Evolutionary conservation across 2,888 invertebrate species (phyloP).

Genomic region (Tetheella fluctuosa): DNA sequence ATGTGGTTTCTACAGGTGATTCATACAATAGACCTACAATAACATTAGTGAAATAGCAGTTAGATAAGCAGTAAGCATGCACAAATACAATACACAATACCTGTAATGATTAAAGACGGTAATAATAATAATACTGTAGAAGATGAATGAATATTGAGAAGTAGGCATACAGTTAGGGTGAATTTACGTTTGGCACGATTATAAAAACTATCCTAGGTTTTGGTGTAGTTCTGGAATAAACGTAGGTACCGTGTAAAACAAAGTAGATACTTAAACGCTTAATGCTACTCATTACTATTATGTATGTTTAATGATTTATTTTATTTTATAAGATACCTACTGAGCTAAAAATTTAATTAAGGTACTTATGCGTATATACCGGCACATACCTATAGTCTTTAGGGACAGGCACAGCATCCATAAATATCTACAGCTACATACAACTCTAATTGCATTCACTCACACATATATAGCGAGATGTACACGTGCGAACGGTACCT

Average conservation of each 20-base stretch:
- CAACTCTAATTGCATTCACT: conserved; percentile 38
- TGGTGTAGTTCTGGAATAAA: too few relatives aligned
- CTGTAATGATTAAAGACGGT: neutral
- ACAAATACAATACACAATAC: neutral
- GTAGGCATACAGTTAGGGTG: neutral
- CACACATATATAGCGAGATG: conserved; percentile 31
- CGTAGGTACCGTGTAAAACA: too few relatives aligned
- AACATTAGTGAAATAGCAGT: neutral
- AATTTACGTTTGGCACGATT: neutral
- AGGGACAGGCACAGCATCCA: neutral
- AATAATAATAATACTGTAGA: neutral
- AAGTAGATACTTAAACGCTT: too few relatives aligned
- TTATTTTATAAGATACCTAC: too few relatives aligned
- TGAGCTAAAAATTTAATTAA: too few relatives aligned
- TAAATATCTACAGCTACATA: conserved; percentile 19
- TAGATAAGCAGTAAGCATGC: neutral
- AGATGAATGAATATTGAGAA: neutral
- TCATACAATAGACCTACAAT: neutral
- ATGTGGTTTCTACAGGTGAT: neutral
- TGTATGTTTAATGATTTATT: too few relatives aligned
- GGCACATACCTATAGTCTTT: neutral
- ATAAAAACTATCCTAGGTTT: too few relatives aligned
- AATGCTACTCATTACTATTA: too few relatives aligned
- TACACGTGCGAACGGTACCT: conserved; percentile 45
- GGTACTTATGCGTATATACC: too few relatives aligned